phyloP scores from a whole-genome alignment of 2,888 invertebrate species.

The Mactromeris polynyma region DNA sequence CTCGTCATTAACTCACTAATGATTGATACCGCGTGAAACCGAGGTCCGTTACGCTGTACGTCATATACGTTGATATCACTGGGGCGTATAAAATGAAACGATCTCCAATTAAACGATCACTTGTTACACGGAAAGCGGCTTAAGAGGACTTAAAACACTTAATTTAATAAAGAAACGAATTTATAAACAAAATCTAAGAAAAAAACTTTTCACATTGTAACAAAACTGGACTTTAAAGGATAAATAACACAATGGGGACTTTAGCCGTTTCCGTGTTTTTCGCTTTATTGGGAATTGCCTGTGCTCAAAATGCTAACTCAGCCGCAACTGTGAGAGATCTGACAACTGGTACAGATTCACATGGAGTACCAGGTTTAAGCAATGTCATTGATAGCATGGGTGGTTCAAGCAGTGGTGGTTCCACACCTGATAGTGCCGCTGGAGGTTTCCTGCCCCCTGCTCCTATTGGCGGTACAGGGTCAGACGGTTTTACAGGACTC shows the following conservation, averaged over 20 bases:
- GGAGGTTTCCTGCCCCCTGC: conserved; percentile 6
- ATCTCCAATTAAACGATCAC: background rate
- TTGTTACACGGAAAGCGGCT: conserved; percentile 20
- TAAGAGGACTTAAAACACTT: background rate
- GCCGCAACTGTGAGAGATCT: background rate
- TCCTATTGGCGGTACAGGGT: background rate
- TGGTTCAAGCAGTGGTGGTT: background rate
- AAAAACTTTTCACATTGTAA: background rate
- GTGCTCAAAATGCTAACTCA: conserved; percentile 5
- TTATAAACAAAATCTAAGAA: background rate
- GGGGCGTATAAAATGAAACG: conserved; percentile 30
- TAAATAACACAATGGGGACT: conserved; percentile 7
- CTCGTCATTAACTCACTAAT: conserved; percentile 21
- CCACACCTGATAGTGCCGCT: background rate
- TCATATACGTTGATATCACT: conserved; percentile 2
- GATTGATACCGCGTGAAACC: conserved; percentile 30
- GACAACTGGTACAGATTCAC: background rate
- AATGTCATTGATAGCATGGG: conserved; percentile 5
- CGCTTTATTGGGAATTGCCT: conserved; percentile 19
- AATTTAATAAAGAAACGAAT: background rate
- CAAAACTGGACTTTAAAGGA: background rate
- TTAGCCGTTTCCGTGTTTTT: conserved; percentile 38
- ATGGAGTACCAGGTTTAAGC: conserved; percentile 3
- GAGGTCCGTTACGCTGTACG: conserved; percentile 23
- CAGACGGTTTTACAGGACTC: background rate